Base-by-base conservation (phyloP, 2,113 vertebrate genomes). In the Noturus placidus region DNA sequence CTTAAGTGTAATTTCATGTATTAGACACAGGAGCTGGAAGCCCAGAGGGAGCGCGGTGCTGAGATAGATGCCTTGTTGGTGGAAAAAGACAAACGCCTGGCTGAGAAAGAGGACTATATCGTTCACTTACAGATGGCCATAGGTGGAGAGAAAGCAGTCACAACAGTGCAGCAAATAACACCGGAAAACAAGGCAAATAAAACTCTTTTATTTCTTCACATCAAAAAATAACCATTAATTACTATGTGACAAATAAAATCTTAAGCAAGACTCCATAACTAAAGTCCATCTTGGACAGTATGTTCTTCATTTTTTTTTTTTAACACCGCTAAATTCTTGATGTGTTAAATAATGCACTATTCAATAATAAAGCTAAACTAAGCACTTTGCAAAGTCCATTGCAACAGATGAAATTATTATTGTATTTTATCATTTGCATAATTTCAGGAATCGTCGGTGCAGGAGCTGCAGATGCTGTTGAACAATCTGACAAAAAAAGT, bases 101-200 rank as follows among this genome's bases (percentile, higher is more conserved):
- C 93, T 22, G 96, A 97, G 69, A 97, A 97, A 83, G 97, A 97
- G 92, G 96, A 96, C 3, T 97, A 96, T 46, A 97, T 97, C 19
- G 89, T 96, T 6, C 96, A 97, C 89, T 92, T 98, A 87, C 97
- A 98, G 78, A 91, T 93, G 15, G 94, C 94, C 0, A 63, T 93
- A 82, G 94, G 91, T 57, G 95, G 95, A 79, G 84, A 91, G 22
- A 92, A 90, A 35, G 80, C 88, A 80, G 3, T 91, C 79, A 80
- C 9, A 83, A 84, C 91, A 82, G 27, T 76, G 0, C n/a, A 92
- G 81, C 65, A 91, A 33, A 86, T 90, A 46, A 91, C 50, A 88
- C 91, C 92, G 10, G 93, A 93, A 0, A 0, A 92, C 65, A 93
- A 95, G 95, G 97, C 96, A 89, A 77, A 15, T 33, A 77, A 22